These are phyloP conservation scores for Lateolabrax maculatus DNA, from an alignment of 2,797 vertebrate species.

Conservation along the genomic window DNA sequence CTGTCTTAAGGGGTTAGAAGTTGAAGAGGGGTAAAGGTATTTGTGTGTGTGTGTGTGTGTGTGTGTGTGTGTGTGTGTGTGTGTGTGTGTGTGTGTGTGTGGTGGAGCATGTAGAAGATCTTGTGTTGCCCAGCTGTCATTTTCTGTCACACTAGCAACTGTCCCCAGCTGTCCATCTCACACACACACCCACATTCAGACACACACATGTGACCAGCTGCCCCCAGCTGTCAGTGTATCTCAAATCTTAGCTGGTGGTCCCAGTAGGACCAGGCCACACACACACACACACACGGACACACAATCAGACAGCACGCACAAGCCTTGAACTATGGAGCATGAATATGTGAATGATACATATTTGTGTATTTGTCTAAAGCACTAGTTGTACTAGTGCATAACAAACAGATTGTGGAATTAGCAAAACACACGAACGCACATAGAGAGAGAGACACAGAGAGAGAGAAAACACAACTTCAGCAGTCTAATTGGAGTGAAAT, in stretches of 20 bases:
- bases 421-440: not conserved
- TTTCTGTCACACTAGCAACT: constrained; percentile 64
- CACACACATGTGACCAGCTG: constrained; percentile 51
- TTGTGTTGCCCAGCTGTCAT: constrained; percentile 64
- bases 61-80: constrained; percentile 28
- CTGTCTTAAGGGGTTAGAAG: not conserved
- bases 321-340: not conserved
- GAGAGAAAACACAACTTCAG: constrained; percentile 36
- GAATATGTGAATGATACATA: not conserved
- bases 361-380: not conserved
- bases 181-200: constrained; percentile 27
- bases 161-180: constrained; percentile 53
- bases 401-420: not conserved
- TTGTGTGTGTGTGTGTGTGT: constrained; percentile 11
- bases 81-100: constrained; percentile 24
- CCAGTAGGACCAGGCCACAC: constrained; percentile 26
- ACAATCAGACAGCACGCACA: no score
- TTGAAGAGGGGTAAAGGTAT: not conserved
- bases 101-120: constrained; percentile 22
- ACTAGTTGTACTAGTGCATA: not conserved
- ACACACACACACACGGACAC: constrained; percentile 4
- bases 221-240: constrained; percentile 56
- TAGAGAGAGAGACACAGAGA: not conserved
- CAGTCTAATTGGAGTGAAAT: constrained; percentile 57
- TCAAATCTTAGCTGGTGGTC: constrained; percentile 70